Evolutionary conservation across 1,140 invertebrate genomes (phyloP).

Genomic region (Drosophila nannoptera): DNA sequence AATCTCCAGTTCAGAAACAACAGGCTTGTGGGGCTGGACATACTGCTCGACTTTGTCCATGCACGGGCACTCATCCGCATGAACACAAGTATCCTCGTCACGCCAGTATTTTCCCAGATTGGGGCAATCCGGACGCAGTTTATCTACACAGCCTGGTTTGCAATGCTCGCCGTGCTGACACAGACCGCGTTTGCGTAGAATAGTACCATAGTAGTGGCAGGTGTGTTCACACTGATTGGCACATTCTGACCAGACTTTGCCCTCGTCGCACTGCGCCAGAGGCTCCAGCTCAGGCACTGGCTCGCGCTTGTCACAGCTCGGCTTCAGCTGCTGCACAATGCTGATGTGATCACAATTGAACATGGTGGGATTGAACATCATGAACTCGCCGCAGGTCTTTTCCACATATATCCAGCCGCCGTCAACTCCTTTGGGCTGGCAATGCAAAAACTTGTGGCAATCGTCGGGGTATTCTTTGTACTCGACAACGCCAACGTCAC

Average conservation of each 20-base stretch:
- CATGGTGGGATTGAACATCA: constrained; percentile 83
- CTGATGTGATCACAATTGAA: constrained; percentile 84
- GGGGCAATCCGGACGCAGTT: constrained; percentile 56
- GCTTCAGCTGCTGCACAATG: constrained; percentile 82
- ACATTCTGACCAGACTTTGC: constrained; percentile 81
- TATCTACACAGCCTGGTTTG: constrained; percentile 78
- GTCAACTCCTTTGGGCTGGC: constrained; percentile 72
- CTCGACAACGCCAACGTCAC: constrained; percentile 55
- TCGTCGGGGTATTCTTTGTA: constrained; percentile 80
- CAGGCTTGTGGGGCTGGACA: constrained; percentile 79
- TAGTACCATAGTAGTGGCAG: constrained; percentile 81
- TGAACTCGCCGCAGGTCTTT: constrained; percentile 81
- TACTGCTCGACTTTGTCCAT: constrained; percentile 82
- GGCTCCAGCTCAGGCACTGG: constrained; percentile 34
- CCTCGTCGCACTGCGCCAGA: constrained; percentile 53
- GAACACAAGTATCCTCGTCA: constrained; percentile 85
- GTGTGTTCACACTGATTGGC: constrained; percentile 83
- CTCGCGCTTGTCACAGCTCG: constrained; percentile 80
- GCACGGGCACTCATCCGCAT: constrained; percentile 85
- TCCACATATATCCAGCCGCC: constrained; percentile 79
- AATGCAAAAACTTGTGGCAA: constrained; percentile 83
- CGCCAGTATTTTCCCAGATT: constrained; percentile 81
- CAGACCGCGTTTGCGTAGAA: constrained; percentile 61
- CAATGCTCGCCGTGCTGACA: constrained; percentile 68
- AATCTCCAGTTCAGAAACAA: constrained; percentile 78